Percentiles rank a stretch among this genome's conserved stretches.
Conservation (phyloP, 1,140 invertebrate species). For the Archivesica marissinica region DNA sequence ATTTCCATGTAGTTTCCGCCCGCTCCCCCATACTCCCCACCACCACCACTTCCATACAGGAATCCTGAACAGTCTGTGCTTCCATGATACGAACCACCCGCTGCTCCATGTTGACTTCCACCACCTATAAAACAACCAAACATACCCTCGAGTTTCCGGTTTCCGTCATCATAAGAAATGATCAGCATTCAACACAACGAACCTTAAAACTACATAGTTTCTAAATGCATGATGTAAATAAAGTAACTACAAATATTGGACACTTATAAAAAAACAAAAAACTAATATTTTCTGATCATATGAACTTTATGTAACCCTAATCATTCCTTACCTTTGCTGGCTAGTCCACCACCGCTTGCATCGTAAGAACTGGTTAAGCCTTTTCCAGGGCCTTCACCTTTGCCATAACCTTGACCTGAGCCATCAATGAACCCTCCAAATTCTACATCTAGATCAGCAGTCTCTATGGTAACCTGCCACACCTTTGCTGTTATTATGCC, state of each 20-base stretch:
- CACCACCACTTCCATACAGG: slow-evolving; percentile 75
- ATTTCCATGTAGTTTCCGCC: slow-evolving; percentile 67
- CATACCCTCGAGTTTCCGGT: too few relatives aligned
- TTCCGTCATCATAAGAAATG: too few relatives aligned
- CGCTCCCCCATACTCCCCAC: slow-evolving; percentile 65
- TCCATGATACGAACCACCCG: slow-evolving; percentile 65
- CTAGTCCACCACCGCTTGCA: slow-evolving; percentile 71
- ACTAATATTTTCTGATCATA: too few relatives aligned
- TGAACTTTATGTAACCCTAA: too few relatives aligned
- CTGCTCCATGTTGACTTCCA: slow-evolving; percentile 6
- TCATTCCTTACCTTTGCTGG: slow-evolving; percentile 70
- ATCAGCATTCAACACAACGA: too few relatives aligned
- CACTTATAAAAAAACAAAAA: too few relatives aligned
- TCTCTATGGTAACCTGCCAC: slow-evolving; percentile 51
- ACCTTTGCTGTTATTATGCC: slow-evolving; percentile 59
- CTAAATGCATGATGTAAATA: too few relatives aligned
- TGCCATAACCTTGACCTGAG: slow-evolving; percentile 65
- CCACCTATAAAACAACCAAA: slow-evolving; percentile 63
- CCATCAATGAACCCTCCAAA: slow-evolving; percentile 66
- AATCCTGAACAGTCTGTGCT: slow-evolving; percentile 52
- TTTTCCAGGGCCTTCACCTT: slow-evolving; percentile 64
- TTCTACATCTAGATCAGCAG: slow-evolving; percentile 66
- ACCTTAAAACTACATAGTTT: too few relatives aligned
- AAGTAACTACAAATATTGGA: too few relatives aligned
- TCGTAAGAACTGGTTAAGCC: slow-evolving; percentile 48